A percentile compares a stretch with the other conserved stretches of the same genome.
Conservation (phyloP, 1,140 invertebrate genomes). For the Drosophila arizonae region DNA sequence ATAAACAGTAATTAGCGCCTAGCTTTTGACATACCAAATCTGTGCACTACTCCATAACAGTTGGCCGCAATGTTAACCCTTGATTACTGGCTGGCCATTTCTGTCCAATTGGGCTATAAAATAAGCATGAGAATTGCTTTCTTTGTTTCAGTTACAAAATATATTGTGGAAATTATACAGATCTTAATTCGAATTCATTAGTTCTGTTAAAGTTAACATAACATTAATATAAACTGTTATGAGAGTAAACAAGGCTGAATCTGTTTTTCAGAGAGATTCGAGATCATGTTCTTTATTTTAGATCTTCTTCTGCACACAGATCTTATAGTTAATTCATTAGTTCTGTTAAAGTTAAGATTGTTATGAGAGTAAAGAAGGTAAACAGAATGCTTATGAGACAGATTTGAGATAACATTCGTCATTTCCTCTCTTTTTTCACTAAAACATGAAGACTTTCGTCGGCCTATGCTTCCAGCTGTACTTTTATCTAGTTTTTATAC, state of each 20-base stretch:
- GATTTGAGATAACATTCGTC: no score
- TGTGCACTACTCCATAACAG: constrained; percentile 44
- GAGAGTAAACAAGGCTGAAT: not conserved
- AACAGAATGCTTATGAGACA: no score
- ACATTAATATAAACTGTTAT: not conserved
- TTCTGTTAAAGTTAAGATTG: no score
- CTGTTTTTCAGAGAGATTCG: no score
- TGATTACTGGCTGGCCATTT: constrained; percentile 9
- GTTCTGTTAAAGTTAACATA: not conserved
- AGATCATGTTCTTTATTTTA: no score
- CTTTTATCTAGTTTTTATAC: no score
- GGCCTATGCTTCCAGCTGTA: not conserved
- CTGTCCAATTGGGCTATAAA: not conserved
- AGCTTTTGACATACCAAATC: constrained; percentile 48
- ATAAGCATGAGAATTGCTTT: constrained; percentile 7
- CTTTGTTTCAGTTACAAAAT: not conserved
- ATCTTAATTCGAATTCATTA: not conserved
- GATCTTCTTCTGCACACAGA: no score
- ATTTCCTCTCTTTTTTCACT: no score
- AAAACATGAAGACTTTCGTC: not conserved
- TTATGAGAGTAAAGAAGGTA: not conserved
- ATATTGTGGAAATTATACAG: no score
- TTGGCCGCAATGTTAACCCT: constrained; percentile 28
- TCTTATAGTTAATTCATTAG: no score
- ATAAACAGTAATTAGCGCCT: constrained; percentile 68